phyloP scores from a whole-genome alignment of 2,888 invertebrate genomes.

The Microctonus brassicae region DNA sequence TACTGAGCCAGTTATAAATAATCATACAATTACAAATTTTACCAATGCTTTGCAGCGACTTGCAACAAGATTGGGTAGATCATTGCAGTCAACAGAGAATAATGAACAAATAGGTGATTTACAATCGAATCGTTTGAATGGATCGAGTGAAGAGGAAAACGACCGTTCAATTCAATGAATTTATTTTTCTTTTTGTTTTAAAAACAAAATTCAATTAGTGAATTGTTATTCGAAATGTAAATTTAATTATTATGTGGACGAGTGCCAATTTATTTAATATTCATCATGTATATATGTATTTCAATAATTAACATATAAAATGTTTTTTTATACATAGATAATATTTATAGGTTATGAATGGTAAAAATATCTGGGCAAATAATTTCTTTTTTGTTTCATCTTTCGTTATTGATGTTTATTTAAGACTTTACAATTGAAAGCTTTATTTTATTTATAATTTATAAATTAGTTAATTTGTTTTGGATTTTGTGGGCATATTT shows the following conservation, averaged over 20 bases:
- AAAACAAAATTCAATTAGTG: too few species aligned
- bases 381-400: background rate
- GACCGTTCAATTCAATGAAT: background rate
- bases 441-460: too few species aligned
- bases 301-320: too few species aligned
- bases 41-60: conserved; percentile 24
- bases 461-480: too few species aligned
- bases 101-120: background rate
- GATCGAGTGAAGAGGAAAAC: background rate
- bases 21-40: conserved; percentile 11
- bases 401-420: too few species aligned
- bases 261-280: background rate
- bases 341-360: background rate
- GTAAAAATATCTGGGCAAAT: background rate
- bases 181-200: background rate
- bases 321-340: background rate
- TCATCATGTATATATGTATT: background rate
- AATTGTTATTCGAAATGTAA: too few species aligned
- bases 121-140: background rate
- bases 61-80: conserved; percentile 14
- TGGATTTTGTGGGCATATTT: too few species aligned
- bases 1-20: conserved; percentile 20
- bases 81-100: background rate
- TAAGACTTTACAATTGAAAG: too few species aligned
- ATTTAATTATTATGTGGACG: background rate